phyloP scores from a whole-genome alignment of 2,888 invertebrate genomes.

The Lysandra coridon region DNA sequence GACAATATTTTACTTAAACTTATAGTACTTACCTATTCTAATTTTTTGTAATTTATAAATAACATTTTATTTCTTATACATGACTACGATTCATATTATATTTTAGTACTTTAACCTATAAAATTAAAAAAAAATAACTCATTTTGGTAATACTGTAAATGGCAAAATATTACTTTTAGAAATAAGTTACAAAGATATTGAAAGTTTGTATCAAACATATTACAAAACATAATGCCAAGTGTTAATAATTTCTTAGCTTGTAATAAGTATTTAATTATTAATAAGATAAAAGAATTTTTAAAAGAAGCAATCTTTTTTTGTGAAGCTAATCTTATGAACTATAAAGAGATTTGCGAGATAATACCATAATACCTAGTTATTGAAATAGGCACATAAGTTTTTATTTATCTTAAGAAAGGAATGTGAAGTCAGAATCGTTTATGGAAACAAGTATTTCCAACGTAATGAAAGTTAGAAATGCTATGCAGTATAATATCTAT shows the following conservation, averaged over 20 bases:
- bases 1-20: background rate
- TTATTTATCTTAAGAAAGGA: background rate
- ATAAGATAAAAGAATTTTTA: background rate
- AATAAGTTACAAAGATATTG: background rate
- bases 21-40: background rate
- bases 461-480: background rate
- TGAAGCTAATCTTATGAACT: background rate
- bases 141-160: background rate
- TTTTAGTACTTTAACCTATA: background rate
- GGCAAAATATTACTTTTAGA: background rate
- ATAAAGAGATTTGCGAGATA: background rate
- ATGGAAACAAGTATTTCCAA: background rate
- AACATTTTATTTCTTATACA: background rate
- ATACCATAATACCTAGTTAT: background rate
- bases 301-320: background rate
- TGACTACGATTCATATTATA: background rate
- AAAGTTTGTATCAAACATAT: background rate
- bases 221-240: background rate
- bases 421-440: background rate
- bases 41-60: background rate
- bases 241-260: background rate
- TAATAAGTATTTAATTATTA: background rate
- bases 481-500: background rate
- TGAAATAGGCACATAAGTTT: background rate
- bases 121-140: background rate